Evolutionary conservation across 2,888 invertebrate species (phyloP).

Genomic region (Kryphioiulus occultus): DNA sequence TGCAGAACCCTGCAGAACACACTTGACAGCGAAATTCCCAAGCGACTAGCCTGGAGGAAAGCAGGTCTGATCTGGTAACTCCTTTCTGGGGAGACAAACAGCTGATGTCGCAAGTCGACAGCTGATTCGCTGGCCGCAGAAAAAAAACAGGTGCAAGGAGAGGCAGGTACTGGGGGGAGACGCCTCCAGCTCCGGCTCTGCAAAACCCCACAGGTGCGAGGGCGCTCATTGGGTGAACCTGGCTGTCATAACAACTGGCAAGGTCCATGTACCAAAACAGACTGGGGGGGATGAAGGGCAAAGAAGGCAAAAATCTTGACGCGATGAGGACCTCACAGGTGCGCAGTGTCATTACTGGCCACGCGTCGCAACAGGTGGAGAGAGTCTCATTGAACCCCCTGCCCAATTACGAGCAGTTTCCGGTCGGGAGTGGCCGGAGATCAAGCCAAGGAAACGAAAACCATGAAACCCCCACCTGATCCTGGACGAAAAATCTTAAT

Average conservation of each 20-base stretch:
- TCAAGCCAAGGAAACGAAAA: no score
- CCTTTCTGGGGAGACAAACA: not conserved
- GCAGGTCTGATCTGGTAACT: no score
- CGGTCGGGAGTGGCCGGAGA: no score
- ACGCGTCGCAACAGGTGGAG: not conserved
- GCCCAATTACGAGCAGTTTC: not conserved
- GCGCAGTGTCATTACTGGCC: no score
- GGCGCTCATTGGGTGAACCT: not conserved
- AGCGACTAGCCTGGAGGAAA: not conserved
- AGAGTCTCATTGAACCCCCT: not conserved
- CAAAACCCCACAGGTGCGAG: not conserved
- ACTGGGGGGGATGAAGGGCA: not conserved
- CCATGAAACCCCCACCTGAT: no score
- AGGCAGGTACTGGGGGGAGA: not conserved
- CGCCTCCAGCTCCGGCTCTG: not conserved
- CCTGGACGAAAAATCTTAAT: no score
- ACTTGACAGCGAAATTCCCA: not conserved
- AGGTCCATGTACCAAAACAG: not conserved
- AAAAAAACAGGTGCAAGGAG: not conserved
- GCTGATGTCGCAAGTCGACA: not conserved
- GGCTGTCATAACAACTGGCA: conserved; percentile 35
- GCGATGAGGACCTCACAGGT: not conserved
- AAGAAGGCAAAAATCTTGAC: not conserved
- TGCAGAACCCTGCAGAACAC: no score
- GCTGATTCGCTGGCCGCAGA: not conserved